Evolutionary conservation across 2,797 vertebrate species (phyloP).

Genomic region (Meda fulgida): DNA sequence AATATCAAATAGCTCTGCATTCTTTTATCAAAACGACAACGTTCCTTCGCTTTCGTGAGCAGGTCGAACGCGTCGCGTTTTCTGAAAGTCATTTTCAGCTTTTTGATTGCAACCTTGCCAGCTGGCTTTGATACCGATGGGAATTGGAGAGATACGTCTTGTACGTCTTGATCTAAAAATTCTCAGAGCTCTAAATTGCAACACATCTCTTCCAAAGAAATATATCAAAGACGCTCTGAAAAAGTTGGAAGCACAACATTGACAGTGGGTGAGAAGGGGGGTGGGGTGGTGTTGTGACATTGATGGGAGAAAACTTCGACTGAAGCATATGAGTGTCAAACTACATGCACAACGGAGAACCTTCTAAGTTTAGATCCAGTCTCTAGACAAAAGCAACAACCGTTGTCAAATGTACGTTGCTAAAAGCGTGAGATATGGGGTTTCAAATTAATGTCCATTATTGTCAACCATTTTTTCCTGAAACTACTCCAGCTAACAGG

Average conservation of each 20-base stretch:
- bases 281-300: slow-evolving; percentile 43
- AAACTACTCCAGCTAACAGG: not conserved
- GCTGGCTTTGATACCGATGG: slow-evolving; percentile 32
- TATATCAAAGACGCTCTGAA: slow-evolving; percentile 42
- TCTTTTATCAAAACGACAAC: not conserved
- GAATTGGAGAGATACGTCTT: not conserved
- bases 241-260: slow-evolving; percentile 39
- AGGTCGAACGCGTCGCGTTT: slow-evolving; percentile 7
- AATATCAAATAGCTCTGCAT: not conserved
- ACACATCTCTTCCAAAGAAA: slow-evolving; percentile 39
- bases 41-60: not conserved
- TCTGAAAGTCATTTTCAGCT: slow-evolving; percentile 25
- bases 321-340: slow-evolving; percentile 57
- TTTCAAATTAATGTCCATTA: not conserved
- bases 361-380: slow-evolving; percentile 62
- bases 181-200: slow-evolving; percentile 47
- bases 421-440: not conserved
- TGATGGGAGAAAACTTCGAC: slow-evolving; percentile 56
- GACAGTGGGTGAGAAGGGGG: slow-evolving; percentile 36
- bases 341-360: slow-evolving; percentile 47
- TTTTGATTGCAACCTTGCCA: slow-evolving; percentile 23
- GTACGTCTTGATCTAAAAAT: slow-evolving; percentile 11
- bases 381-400: slow-evolving; percentile 58
- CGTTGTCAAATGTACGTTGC: slow-evolving; percentile 24
- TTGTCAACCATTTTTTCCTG: not conserved